Percentiles rank a stretch among this genome's conserved stretches.
Conservation (phyloP, 2,113 vertebrate species). For the Maccullochella peelii region DNA sequence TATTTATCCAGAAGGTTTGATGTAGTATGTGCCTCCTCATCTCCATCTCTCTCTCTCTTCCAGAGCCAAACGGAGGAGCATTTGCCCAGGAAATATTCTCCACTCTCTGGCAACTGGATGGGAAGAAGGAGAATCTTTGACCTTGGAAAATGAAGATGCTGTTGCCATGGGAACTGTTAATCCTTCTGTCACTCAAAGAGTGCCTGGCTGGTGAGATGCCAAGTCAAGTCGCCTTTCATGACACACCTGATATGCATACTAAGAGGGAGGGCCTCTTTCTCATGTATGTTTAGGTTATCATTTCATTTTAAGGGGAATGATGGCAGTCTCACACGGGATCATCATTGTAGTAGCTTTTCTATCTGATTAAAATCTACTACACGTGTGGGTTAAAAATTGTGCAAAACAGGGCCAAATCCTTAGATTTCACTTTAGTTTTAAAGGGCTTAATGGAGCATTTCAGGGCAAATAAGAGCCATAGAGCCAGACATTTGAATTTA, state of each 20-base stretch:
- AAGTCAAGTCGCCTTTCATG: conserved; percentile 84
- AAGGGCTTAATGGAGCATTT: background rate
- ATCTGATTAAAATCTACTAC: background rate
- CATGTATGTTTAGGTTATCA: conserved; percentile 43
- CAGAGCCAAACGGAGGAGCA: conserved; percentile 64
- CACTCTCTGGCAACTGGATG: conserved; percentile 76
- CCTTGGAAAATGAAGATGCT: conserved; percentile 94
- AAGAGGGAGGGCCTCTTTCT: conserved; percentile 24
- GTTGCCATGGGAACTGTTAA: conserved; percentile 97
- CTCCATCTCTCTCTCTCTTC: conserved; percentile 44
- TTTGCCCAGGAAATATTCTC: conserved; percentile 68
- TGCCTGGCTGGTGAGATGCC: conserved; percentile 89
- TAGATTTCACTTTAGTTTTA: background rate
- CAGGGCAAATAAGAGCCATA: background rate
- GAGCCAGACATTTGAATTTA: background rate
- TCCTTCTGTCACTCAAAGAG: conserved; percentile 92
- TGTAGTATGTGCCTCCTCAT: conserved; percentile 41
- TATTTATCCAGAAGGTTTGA: conserved; percentile 7
- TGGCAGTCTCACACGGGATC: conserved; percentile 19
- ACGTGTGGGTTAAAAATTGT: background rate
- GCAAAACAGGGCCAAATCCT: background rate
- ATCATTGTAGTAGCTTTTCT: background rate
- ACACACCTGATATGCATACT: conserved; percentile 85
- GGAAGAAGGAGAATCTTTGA: conserved; percentile 87
- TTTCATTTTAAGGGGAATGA: conserved; percentile 34